Conservation (phyloP, 2,888 invertebrate species). For the Caenorhabditis angaria region DNA sequence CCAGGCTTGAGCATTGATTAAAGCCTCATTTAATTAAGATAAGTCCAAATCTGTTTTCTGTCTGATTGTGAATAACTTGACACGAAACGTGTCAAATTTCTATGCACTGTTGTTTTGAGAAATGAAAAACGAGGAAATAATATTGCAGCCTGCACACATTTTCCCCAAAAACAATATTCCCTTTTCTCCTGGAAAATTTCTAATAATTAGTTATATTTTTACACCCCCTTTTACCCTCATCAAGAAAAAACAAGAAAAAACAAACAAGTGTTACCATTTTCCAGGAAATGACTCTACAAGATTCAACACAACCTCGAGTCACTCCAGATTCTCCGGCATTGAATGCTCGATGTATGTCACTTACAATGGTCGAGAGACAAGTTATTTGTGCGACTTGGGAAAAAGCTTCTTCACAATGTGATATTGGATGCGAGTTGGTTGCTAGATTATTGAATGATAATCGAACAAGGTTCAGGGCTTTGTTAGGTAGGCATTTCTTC, state of each 20-base stretch:
- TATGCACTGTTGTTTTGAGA: too few relatives aligned
- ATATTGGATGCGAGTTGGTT: slow-evolving; percentile 47
- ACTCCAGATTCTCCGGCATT: slow-evolving; percentile 25
- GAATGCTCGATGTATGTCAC: slow-evolving; percentile 13
- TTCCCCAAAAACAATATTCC: too few relatives aligned
- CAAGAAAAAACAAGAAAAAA: slow-evolving; percentile 4
- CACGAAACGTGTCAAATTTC: too few relatives aligned
- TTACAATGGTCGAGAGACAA: slow-evolving; percentile 29
- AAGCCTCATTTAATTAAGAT: too few relatives aligned
- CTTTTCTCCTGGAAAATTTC: too few relatives aligned
- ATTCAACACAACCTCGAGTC: neutral
- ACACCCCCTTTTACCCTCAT: slow-evolving; percentile 12
- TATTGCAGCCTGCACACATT: too few relatives aligned
- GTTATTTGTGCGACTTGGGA: slow-evolving; percentile 39
- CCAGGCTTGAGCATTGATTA: too few relatives aligned
- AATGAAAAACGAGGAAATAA: too few relatives aligned
- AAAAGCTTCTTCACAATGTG: slow-evolving; percentile 38
- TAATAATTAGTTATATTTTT: slow-evolving; percentile 1
- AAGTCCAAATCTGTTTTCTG: too few relatives aligned
- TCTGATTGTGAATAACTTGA: too few relatives aligned
- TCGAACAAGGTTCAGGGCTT: slow-evolving; percentile 42
- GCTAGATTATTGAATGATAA: slow-evolving; percentile 48
- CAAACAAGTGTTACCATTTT: slow-evolving; percentile 2
- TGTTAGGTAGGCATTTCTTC: slow-evolving; percentile 45
- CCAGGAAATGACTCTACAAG: neutral